These are phyloP conservation scores for Neomorphus geoffroyi DNA, from an alignment of 2,797 vertebrate genomes.

Conservation along the genomic window DNA sequence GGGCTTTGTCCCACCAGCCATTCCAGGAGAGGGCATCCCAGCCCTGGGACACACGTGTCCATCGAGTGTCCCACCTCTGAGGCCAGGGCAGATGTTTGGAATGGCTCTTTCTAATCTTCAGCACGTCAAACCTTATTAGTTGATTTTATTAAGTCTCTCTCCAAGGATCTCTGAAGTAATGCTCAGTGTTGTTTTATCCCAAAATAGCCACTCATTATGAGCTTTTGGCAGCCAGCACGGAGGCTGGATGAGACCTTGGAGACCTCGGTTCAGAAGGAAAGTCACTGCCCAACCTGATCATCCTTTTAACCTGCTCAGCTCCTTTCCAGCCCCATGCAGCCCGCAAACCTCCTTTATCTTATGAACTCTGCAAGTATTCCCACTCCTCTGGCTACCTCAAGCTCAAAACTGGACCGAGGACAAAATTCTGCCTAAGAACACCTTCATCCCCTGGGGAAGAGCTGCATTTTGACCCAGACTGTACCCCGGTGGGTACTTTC, in stretches of 20 bases:
- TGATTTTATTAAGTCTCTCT: constrained; percentile 37
- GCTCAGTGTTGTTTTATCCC: neutral
- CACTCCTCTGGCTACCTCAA: neutral
- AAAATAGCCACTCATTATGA: neutral
- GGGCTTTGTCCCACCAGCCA: neutral
- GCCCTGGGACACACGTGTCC: neutral
- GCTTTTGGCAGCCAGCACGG: constrained; percentile 23
- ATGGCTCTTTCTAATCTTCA: constrained; percentile 15
- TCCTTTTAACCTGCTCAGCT: neutral
- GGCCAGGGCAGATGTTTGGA: neutral
- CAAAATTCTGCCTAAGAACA: neutral
- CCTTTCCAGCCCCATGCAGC: neutral
- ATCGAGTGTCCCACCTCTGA: neutral
- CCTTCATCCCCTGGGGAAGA: neutral
- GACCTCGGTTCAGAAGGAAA: neutral
- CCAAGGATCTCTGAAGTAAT: constrained; percentile 41
- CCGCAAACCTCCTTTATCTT: neutral
- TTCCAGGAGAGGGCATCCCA: neutral
- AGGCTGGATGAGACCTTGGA: neutral
- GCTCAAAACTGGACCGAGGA: neutral
- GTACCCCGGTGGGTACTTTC: neutral
- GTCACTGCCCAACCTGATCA: neutral
- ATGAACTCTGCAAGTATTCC: neutral
- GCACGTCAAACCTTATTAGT: constrained; percentile 17
- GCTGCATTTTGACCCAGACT: neutral